Evolutionary conservation across 2,113 vertebrate genomes (phyloP), one percentile per base, ranked within the genome.

Genomic region (Oxyruncus cristatus): DNA sequence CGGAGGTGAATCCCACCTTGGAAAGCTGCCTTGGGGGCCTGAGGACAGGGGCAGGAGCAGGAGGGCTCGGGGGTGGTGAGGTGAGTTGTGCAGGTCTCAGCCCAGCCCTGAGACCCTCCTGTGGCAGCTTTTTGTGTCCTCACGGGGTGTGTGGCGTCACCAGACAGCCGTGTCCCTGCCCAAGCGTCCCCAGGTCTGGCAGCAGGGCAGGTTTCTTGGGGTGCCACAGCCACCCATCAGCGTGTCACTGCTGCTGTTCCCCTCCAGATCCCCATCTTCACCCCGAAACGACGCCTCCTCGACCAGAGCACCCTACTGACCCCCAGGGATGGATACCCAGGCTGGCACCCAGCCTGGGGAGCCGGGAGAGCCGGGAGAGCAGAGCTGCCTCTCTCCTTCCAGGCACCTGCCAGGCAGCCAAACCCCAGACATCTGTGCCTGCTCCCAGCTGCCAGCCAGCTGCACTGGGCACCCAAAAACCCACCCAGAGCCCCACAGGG

Each of bases 41-140:
- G 83, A 5, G 50, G 59, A 2, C 1, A 33, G n/a, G n/a, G n/a
- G n/a, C n/a, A n/a, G n/a, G n/a, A n/a, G 16, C 65, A 20, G 58
- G 27, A 21, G 61, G n/a, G 33, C 26, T 67, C 1, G 3, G 37
- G 16, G 73, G 7, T 20, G 9, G 1, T 3, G 82, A 0, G 21
- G 4, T 0, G 58, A 86, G 62, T 8, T 23, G 35, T 50, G 33
- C 35, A 9, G 41, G 62, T 68, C 67, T 42, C 63, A 80, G 72
- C 71, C 49, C 66, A 1, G 41, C 3, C 0, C 83, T 0, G 2
- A 88, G 62, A 53, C 27, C 44, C 5, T 0, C 5, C 62, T 2
- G 4, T 0, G 80, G 11, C 39, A 9, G 58, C 62, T 59, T 42
- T 18, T 7, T 0, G 1, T 4, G 72, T 23, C 42, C 39, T 65